phyloP scores from a whole-genome alignment of 2,888 invertebrate genomes.

The Erannis defoliaria region DNA sequence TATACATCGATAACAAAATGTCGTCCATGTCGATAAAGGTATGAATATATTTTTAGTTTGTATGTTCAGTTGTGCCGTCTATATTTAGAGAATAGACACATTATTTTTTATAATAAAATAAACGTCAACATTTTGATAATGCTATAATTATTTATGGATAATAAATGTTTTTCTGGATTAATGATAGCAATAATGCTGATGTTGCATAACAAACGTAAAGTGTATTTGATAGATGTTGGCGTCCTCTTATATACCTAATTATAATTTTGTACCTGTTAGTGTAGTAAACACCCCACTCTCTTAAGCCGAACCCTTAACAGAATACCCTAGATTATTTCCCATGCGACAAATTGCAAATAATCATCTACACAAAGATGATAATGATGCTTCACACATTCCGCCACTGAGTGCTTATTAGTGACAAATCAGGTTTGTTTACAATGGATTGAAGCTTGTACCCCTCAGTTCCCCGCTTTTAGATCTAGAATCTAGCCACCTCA shows the following conservation, averaged over 20 bases:
- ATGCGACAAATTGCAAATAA: constrained; percentile 64
- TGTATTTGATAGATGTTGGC: constrained; percentile 53
- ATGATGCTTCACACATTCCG: constrained; percentile 69
- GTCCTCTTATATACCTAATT: constrained; percentile 33
- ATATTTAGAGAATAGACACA: constrained; percentile 34
- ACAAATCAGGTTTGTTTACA: constrained; percentile 64
- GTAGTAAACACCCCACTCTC: constrained; percentile 82
- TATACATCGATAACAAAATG: constrained; percentile 54
- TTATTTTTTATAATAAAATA: constrained; percentile 38
- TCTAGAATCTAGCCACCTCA: constrained; percentile 66
- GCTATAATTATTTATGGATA: constrained; percentile 6
- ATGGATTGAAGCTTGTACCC: constrained; percentile 71
- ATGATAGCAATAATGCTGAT: background rate
- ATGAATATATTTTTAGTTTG: constrained; percentile 63
- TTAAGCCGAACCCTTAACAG: constrained; percentile 85
- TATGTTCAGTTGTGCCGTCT: constrained; percentile 65
- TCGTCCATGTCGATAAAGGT: constrained; percentile 68
- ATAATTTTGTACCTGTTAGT: constrained; percentile 59
- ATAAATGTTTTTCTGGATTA: background rate
- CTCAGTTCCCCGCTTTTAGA: constrained; percentile 77
- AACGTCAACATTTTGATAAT: constrained; percentile 55
- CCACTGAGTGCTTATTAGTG: constrained; percentile 71
- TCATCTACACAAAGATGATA: constrained; percentile 69
- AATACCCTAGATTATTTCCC: constrained; percentile 63
- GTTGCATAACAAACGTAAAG: constrained; percentile 23